Conservation (phyloP, 1,140 invertebrate genomes). For the Hycleus phaleratus region DNA sequence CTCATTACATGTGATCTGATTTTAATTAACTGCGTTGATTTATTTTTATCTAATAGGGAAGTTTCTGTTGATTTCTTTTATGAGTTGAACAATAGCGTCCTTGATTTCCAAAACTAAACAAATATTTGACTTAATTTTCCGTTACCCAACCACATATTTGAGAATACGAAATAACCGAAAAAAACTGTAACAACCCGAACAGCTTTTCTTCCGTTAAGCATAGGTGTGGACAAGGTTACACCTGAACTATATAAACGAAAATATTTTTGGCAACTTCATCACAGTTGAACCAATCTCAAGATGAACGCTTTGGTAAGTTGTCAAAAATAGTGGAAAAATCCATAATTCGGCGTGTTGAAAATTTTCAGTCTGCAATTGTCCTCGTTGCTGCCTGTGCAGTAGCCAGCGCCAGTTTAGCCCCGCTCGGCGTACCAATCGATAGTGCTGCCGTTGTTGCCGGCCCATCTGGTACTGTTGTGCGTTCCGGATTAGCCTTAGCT, state of each 20-base stretch:
- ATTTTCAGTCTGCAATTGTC: constrained; percentile 8
- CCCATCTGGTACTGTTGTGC: constrained; percentile 5
- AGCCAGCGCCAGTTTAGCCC: constrained; percentile 4
- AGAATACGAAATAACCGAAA: background rate
- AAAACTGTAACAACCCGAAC: background rate
- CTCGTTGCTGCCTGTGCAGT: constrained; percentile 6
- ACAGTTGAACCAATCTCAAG: constrained; percentile 3
- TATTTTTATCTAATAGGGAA: too few relatives aligned
- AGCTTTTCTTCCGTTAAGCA: background rate
- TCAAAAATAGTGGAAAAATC: background rate
- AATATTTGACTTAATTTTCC: too few relatives aligned
- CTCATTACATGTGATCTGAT: too few relatives aligned
- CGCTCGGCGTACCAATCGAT: background rate
- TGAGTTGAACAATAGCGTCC: too few relatives aligned
- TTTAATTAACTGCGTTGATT: too few relatives aligned
- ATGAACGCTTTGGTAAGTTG: constrained; percentile 12
- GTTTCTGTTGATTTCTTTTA: too few relatives aligned
- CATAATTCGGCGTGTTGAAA: background rate
- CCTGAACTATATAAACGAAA: constrained; percentile 8
- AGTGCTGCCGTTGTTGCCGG: constrained; percentile 8
- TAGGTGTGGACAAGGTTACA: constrained; percentile 11
- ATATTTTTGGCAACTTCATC: constrained; percentile 5
- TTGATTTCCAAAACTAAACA: too few relatives aligned
- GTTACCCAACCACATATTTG: too few relatives aligned
- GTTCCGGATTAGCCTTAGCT: background rate